Conservation (phyloP, 2,888 invertebrate genomes). For the Chrysolina oricalcia region DNA sequence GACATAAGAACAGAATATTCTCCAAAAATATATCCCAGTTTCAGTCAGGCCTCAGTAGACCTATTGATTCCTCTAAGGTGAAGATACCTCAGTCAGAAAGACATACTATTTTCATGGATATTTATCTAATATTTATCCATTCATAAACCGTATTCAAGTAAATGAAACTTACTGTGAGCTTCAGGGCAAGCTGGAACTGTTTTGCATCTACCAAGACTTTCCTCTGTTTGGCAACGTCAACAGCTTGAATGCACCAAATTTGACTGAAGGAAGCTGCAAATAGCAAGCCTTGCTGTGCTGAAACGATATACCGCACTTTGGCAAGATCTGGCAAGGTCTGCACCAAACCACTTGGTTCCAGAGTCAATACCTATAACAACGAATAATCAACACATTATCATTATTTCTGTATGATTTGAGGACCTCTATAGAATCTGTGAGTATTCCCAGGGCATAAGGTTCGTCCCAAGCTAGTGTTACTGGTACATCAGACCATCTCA, state of each 20-base stretch:
- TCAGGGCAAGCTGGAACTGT: slow-evolving; percentile 94
- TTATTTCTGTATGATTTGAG: not conserved
- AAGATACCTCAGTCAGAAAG: no score
- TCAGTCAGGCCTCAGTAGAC: no score
- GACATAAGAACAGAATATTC: no score
- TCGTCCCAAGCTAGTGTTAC: slow-evolving; percentile 89
- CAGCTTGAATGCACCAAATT: slow-evolving; percentile 89
- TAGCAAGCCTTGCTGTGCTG: slow-evolving; percentile 84
- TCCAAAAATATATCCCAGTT: no score
- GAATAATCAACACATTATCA: slow-evolving; percentile 28
- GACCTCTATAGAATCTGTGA: slow-evolving; percentile 85
- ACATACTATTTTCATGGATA: no score
- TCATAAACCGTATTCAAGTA: no score
- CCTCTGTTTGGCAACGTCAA: slow-evolving; percentile 88
- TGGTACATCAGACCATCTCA: slow-evolving; percentile 88
- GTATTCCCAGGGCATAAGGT: slow-evolving; percentile 91
- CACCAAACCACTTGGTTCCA: slow-evolving; percentile 86
- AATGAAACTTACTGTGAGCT: slow-evolving; percentile 83
- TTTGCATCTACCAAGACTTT: slow-evolving; percentile 89
- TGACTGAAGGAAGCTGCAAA: slow-evolving; percentile 91
- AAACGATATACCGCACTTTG: slow-evolving; percentile 83
- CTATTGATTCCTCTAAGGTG: no score
- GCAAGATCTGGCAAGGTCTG: slow-evolving; percentile 86
- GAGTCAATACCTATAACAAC: slow-evolving; percentile 78
- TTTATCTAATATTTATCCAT: no score